These are phyloP conservation scores for Parotocinclus haroldoi DNA, from an alignment of 2,797 vertebrate species.

Conservation along the genomic window DNA sequence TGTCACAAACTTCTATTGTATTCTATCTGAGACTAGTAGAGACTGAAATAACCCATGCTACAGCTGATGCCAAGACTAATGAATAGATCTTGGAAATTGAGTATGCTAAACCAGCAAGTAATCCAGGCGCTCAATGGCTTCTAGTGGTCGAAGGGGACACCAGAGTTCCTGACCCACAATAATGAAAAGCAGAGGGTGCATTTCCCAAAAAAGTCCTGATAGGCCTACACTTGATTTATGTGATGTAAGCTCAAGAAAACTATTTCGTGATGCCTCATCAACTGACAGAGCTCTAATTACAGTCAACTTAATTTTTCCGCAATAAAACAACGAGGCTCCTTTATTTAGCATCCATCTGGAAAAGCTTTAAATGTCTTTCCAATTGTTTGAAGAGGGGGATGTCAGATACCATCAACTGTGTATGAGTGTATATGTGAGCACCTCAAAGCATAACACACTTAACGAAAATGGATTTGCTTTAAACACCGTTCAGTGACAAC, in stretches of 20 bases:
- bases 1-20: too few species aligned
- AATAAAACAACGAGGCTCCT: conserved; percentile 58
- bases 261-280: conserved; percentile 39
- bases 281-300: conserved; percentile 42
- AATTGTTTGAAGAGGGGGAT: conserved; percentile 23
- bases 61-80: too few species aligned
- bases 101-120: too few species aligned
- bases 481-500: conserved; percentile 37
- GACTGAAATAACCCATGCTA: too few species aligned
- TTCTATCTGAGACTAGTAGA: too few species aligned
- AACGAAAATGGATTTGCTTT: conserved; percentile 36
- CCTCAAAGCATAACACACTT: conserved; percentile 30
- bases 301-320: conserved; percentile 55
- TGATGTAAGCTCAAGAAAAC: conserved; percentile 9
- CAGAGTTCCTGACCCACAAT: too few species aligned
- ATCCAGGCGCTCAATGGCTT: too few species aligned
- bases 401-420: background rate
- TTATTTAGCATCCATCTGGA: conserved; percentile 59
- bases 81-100: too few species aligned
- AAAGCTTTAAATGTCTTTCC: conserved; percentile 60
- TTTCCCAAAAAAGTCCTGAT: conserved; percentile 1
- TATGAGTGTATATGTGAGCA: conserved; percentile 10
- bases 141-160: too few species aligned
- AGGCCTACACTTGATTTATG: conserved; percentile 7
- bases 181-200: background rate